Evolutionary conservation across 92 coral and sea anemone genomes (phyloP).

Genomic region (Porites evermanni): DNA sequence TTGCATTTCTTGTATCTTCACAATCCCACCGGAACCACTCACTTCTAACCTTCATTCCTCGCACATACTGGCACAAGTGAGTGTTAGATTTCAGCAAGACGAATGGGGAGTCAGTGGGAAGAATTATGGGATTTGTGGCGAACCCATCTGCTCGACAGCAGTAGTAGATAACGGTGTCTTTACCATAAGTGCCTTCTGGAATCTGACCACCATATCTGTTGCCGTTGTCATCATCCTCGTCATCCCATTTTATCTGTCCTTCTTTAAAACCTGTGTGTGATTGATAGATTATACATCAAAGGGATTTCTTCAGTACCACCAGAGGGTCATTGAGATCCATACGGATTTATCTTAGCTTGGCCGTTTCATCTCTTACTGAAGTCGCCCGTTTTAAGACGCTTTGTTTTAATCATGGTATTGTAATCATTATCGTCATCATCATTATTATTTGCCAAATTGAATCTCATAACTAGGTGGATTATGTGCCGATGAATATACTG

Average conservation of each 20-base stretch:
- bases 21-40: conserved; percentile 42
- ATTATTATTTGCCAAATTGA: too few relatives aligned
- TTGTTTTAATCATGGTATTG: too few relatives aligned
- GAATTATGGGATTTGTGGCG: conserved; percentile 49
- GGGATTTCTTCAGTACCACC: neutral
- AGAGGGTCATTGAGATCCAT: too few relatives aligned
- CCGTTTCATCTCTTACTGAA: too few relatives aligned
- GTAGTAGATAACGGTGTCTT: conserved; percentile 36
- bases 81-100: conserved; percentile 39
- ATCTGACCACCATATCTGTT: neutral
- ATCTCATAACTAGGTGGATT: too few relatives aligned
- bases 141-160: conserved; percentile 65
- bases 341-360: too few relatives aligned
- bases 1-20: conserved; percentile 1
- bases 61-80: conserved; percentile 38
- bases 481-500: too few relatives aligned
- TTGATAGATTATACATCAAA: neutral
- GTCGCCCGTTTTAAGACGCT: too few relatives aligned
- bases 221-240: conserved; percentile 1
- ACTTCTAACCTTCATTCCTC: neutral
- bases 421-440: too few relatives aligned
- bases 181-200: conserved; percentile 30
- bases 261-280: conserved; percentile 12
- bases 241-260: conserved; percentile 35
- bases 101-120: conserved; percentile 61